phyloP scores from a whole-genome alignment of 2,113 vertebrate species.

The Marmota monax region DNA sequence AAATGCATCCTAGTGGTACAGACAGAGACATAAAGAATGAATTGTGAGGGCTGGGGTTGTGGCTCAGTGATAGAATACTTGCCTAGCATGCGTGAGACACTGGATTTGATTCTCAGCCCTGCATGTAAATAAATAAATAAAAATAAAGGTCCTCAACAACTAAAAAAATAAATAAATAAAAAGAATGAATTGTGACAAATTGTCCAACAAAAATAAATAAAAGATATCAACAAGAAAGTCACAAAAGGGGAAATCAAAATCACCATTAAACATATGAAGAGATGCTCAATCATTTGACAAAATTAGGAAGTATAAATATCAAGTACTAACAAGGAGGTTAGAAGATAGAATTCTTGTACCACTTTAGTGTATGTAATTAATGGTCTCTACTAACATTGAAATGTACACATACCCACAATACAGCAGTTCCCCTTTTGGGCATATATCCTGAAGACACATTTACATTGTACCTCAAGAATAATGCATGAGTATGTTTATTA shows the following conservation, averaged over 20 bases:
- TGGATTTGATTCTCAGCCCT: no score
- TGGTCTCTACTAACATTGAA: background rate
- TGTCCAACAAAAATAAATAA: background rate
- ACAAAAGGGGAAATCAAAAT: slow-evolving; percentile 40
- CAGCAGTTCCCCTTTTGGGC: background rate
- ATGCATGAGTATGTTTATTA: background rate
- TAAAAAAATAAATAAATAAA: no score
- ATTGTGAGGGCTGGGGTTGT: background rate
- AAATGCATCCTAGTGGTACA: background rate
- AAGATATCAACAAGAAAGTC: background rate
- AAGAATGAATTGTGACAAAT: background rate
- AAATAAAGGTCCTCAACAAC: no score
- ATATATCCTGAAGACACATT: background rate
- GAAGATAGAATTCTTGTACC: background rate
- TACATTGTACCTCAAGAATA: background rate
- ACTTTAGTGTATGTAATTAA: background rate
- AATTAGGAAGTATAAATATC: background rate
- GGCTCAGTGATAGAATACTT: no score
- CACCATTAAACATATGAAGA: background rate
- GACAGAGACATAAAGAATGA: background rate
- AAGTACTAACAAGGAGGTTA: background rate
- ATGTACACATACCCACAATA: background rate
- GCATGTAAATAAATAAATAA: no score
- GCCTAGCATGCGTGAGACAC: no score
- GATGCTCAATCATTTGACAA: background rate